Percentiles rank a stretch among this genome's conserved stretches.
phyloP scores from a whole-genome alignment of 64 coral and sea anemone species.

The Dendronephthya gigantea region DNA sequence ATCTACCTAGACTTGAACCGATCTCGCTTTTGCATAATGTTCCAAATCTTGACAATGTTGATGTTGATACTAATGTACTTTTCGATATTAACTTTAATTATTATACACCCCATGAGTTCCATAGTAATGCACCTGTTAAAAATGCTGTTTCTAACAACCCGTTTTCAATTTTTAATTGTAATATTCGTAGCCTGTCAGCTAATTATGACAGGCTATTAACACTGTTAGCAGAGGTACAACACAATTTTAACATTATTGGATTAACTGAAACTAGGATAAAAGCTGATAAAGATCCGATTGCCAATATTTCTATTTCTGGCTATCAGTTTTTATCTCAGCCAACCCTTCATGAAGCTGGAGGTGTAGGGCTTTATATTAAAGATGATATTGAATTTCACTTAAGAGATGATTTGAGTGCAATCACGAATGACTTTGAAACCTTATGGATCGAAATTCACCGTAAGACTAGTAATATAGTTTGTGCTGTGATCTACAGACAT shows the following conservation, averaged over 20 bases:
- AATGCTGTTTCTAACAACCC: neutral
- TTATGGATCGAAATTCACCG: conserved; percentile 26
- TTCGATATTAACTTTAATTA: conserved; percentile 22
- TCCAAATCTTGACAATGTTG: neutral
- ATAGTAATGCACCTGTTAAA: neutral
- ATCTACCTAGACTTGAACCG: too few species aligned
- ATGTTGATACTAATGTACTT: conserved; percentile 18
- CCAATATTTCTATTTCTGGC: neutral
- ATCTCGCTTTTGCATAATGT: neutral
- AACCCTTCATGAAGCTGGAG: neutral
- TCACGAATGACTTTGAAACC: neutral
- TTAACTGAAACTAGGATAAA: neutral
- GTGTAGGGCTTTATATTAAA: neutral
- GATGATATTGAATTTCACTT: neutral
- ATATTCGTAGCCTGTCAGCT: neutral
- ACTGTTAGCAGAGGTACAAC: neutral
- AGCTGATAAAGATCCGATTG: neutral
- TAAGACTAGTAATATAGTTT: neutral
- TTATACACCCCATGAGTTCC: conserved; percentile 15
- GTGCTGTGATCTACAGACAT: conserved; percentile 20
- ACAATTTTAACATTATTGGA: neutral
- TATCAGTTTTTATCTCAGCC: neutral
- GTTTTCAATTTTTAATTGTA: conserved; percentile 26
- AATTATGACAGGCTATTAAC: neutral
- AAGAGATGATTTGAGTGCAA: neutral